Conservation (phyloP, 2,888 invertebrate species). For the Drosophila tanythrix region DNA sequence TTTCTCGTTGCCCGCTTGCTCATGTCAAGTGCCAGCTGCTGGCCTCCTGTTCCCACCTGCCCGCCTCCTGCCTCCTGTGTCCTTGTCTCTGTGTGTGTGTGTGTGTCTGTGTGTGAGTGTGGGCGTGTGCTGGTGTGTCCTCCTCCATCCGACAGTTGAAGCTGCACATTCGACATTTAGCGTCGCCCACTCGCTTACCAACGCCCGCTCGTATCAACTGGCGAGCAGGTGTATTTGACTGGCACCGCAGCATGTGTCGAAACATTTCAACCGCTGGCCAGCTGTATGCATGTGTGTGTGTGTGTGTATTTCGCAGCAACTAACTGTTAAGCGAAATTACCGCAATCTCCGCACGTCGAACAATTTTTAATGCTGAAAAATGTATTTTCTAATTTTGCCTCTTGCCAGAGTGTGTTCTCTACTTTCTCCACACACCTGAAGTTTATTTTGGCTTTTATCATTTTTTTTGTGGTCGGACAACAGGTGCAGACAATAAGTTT, state of each 20-base stretch:
- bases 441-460: slow-evolving; percentile 70
- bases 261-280: slow-evolving; percentile 55
- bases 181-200: slow-evolving; percentile 63
- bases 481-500: slow-evolving; percentile 62
- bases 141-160: slow-evolving; percentile 57
- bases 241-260: slow-evolving; percentile 73
- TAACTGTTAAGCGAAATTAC: slow-evolving; percentile 80
- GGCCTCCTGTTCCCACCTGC: slow-evolving; percentile 22
- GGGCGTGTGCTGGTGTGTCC: slow-evolving; percentile 11
- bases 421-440: slow-evolving; percentile 23
- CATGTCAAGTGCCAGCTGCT: slow-evolving; percentile 81
- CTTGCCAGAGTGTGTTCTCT: slow-evolving; percentile 2
- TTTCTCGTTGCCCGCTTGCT: slow-evolving; percentile 72
- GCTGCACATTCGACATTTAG: slow-evolving; percentile 72
- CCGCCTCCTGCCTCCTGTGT: slow-evolving; percentile 19
- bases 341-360: slow-evolving; percentile 80
- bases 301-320: slow-evolving; percentile 43
- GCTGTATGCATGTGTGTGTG: slow-evolving; percentile 15
- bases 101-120: slow-evolving; percentile 8
- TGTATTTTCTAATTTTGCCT: slow-evolving; percentile 75
- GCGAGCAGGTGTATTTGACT: slow-evolving; percentile 73
- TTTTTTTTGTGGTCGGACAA: slow-evolving; percentile 35
- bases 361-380: slow-evolving; percentile 78
- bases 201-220: slow-evolving; percentile 17
- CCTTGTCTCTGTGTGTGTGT: slow-evolving; percentile 13